Base-by-base conservation (phyloP, 2,888 invertebrate genomes). In the Mythimna impura region DNA sequence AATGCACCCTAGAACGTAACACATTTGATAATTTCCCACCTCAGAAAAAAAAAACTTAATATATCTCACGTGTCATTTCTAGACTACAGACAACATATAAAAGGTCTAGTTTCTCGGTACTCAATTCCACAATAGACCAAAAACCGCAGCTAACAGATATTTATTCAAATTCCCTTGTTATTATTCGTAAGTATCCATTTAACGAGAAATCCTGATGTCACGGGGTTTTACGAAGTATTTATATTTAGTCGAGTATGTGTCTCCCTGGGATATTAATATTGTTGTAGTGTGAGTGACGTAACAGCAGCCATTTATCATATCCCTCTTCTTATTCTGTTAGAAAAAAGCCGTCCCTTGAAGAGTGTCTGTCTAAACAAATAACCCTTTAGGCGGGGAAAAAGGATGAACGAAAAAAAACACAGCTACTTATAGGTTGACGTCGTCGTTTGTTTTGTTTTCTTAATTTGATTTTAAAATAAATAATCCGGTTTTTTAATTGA, bases 281-380 rank as follows among this genome's bases (percentile, higher is more conserved):
- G 66, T 77, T 73, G n/a, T 80, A 69, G 76, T 74, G 79, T 86
- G 83, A 73, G 76, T 86, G 84, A 84, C 82, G 72, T 64, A 65
- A 74, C 65, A 50, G 71, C 67, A 65, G 63, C 75, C 82, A 82
- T 86, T 77, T 79, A 84, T 84, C 85, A 84, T 79, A 75, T 72
- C 81, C 84, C 82, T 83, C 81, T 80, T 83, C 83, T 76, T 80
- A 83, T 83, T 83, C 83, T 55, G 80, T 72, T 70, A 80, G 61
- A 83, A 83, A 83, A 83, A 86, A 64, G 75, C 58, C 61, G 69
- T 60, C 71, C 71, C 50, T 62, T 69, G 67, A 64, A 73, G 70
- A 71, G 61, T 58, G 61, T 67, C 76, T 52, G 84, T 71, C 76
- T 80, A 76, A 80, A 76, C 74, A 83, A 78, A 78, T 71, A 82